These are phyloP conservation scores for Pristis pectinata DNA, from an alignment of 2,797 vertebrate genomes.

Conservation along the genomic window DNA sequence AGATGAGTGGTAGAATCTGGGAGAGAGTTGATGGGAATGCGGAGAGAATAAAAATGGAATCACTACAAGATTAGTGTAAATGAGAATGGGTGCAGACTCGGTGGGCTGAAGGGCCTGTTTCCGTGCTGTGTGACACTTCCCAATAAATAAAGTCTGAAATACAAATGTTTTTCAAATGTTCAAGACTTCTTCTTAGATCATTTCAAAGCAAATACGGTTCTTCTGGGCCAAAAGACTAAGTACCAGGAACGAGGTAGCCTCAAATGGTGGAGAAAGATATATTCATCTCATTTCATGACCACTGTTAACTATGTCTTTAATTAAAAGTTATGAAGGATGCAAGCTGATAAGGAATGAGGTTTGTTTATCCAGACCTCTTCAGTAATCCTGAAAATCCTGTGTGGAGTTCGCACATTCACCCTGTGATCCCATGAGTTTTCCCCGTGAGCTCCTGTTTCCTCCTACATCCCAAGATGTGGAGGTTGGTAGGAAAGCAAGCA, in stretches of 20 bases:
- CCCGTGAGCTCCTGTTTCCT: too few relatives aligned
- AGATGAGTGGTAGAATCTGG: too few relatives aligned
- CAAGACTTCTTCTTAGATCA: not conserved
- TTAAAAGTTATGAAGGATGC: not conserved
- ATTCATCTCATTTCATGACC: too few relatives aligned
- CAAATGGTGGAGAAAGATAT: not conserved
- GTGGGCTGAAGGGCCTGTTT: too few relatives aligned
- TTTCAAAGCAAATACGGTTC: not conserved
- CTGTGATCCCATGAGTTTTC: too few relatives aligned
- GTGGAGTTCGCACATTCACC: too few relatives aligned
- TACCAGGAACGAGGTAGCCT: too few relatives aligned
- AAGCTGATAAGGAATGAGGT: not conserved
- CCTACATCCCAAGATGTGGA: too few relatives aligned
- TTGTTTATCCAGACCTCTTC: not conserved
- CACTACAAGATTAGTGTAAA: too few relatives aligned
- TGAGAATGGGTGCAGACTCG: too few relatives aligned
- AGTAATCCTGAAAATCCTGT: not conserved
- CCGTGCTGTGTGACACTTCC: not conserved
- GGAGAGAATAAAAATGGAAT: too few relatives aligned
- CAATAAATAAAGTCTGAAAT: constrained; percentile 1
- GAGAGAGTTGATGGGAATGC: too few relatives aligned
- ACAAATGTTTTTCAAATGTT: not conserved
- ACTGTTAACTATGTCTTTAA: not conserved
- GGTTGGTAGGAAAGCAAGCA: not conserved
- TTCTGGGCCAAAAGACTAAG: not conserved